Conservation (phyloP, 2,113 vertebrate genomes). For the Perccottus glenii region DNA sequence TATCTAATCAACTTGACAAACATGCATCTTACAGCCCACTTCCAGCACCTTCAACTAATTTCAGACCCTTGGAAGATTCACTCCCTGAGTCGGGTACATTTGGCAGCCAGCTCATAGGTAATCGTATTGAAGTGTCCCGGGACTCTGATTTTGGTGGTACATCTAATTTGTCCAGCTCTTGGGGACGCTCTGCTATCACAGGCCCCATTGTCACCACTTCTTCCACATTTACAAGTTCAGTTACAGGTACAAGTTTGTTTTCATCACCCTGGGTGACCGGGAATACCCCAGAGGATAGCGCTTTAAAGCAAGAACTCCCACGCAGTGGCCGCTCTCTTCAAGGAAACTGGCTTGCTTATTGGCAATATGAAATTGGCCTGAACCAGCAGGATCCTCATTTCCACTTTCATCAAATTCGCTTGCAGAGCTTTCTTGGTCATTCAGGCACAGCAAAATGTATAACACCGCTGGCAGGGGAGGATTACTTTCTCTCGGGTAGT, state of each 20-base stretch:
- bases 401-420: constrained; percentile 96
- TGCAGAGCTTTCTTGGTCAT: constrained; percentile 94
- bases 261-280: constrained; percentile 71
- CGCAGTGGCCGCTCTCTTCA: constrained; percentile 88
- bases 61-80: constrained; percentile 67
- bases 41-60: constrained; percentile 60
- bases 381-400: constrained; percentile 94
- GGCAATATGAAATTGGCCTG: constrained; percentile 97
- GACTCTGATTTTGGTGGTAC: constrained; percentile 72
- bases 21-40: constrained; percentile 67
- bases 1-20: constrained; percentile 52
- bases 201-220: constrained; percentile 50
- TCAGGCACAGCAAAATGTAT: constrained; percentile 90
- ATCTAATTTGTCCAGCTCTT: constrained; percentile 63
- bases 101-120: constrained; percentile 92
- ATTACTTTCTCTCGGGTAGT: constrained; percentile 96
- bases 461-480: constrained; percentile 87
- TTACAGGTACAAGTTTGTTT: constrained; percentile 58
- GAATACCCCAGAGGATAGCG: constrained; percentile 78
- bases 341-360: constrained; percentile 98
- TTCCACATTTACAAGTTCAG: constrained; percentile 58
- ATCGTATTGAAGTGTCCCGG: constrained; percentile 91
- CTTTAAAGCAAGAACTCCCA: constrained; percentile 90
- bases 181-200: constrained; percentile 66
- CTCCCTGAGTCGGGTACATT: constrained; percentile 91